These are phyloP conservation scores for Propithecus perrieri DNA, from an alignment of 2,797 vertebrate species.

Conservation along the genomic window DNA sequence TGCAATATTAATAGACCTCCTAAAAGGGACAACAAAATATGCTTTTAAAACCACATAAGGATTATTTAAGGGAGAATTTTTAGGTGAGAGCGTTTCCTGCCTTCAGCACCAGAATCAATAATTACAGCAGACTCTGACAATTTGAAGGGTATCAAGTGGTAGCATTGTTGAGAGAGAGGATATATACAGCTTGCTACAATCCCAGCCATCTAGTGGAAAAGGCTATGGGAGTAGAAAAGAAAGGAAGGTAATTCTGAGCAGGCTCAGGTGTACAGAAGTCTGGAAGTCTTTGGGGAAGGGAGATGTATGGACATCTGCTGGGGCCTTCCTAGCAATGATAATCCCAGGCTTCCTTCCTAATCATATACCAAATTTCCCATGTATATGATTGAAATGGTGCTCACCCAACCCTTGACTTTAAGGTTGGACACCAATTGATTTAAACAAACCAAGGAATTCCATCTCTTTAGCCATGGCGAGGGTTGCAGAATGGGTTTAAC, in stretches of 20 bases:
- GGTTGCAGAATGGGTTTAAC: background rate
- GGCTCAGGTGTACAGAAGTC: background rate
- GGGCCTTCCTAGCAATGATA: background rate
- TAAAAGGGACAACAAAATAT: slow-evolving; percentile 28
- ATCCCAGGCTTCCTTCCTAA: background rate
- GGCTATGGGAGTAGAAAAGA: background rate
- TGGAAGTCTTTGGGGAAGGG: background rate
- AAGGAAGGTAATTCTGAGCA: background rate
- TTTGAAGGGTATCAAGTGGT: slow-evolving; percentile 8
- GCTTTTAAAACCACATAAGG: background rate
- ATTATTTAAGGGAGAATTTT: slow-evolving; percentile 54
- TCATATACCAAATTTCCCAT: background rate
- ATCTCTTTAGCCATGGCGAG: background rate
- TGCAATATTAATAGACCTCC: background rate
- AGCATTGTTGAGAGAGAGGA: background rate
- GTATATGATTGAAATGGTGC: background rate
- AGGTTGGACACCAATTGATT: background rate
- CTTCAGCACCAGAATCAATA: slow-evolving; percentile 32
- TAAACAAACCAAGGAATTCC: background rate
- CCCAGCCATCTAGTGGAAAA: background rate
- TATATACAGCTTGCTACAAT: background rate
- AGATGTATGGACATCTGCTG: background rate
- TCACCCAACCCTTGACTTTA: background rate
- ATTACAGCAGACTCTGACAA: slow-evolving; percentile 11
- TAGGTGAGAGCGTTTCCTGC: background rate